Percentiles rank a stretch among this genome's conserved stretches.
These are phyloP conservation scores for Petroica traversi DNA, from an alignment of 2,113 vertebrate genomes.

Conservation along the genomic window DNA sequence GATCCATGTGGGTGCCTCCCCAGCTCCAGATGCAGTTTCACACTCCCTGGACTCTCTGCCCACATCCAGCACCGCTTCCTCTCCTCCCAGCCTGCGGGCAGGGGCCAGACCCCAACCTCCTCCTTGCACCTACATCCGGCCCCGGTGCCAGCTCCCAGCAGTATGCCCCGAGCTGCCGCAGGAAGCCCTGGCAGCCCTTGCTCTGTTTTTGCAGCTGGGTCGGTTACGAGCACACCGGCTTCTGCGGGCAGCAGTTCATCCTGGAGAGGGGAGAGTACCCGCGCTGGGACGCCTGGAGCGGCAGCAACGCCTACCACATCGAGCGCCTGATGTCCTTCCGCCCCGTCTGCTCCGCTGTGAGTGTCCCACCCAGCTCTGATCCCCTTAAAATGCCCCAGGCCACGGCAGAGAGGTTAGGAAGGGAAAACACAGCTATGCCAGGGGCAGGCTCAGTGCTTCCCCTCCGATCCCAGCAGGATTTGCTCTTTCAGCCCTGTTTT, in stretches of 20 bases:
- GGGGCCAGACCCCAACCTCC: neutral
- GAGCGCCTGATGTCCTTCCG: constrained; percentile 97
- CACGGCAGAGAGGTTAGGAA: rapidly evolving
- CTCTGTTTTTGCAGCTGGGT: constrained; percentile 83
- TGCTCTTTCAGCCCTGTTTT: neutral
- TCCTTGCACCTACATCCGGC: neutral
- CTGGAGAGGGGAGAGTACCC: constrained; percentile 96
- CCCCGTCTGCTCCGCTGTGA: constrained; percentile 93
- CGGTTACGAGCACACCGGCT: constrained; percentile 93
- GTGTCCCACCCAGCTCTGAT: neutral
- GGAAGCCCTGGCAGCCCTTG: neutral
- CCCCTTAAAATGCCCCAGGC: neutral
- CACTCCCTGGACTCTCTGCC: neutral
- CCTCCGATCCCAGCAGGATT: rapidly evolving
- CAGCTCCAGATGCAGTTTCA: neutral
- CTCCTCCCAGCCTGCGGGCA: neutral
- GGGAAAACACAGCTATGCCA: neutral
- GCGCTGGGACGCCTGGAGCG: constrained; percentile 95
- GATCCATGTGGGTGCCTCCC: rapidly evolving
- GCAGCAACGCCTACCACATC: constrained; percentile 94
- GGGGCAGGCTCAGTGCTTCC: neutral
- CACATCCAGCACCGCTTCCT: neutral
- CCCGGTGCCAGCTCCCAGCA: neutral
- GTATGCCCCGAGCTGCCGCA: neutral
- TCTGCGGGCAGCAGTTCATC: constrained; percentile 95